phyloP scores from a whole-genome alignment of 2,113 vertebrate genomes.

The Riparia riparia region DNA sequence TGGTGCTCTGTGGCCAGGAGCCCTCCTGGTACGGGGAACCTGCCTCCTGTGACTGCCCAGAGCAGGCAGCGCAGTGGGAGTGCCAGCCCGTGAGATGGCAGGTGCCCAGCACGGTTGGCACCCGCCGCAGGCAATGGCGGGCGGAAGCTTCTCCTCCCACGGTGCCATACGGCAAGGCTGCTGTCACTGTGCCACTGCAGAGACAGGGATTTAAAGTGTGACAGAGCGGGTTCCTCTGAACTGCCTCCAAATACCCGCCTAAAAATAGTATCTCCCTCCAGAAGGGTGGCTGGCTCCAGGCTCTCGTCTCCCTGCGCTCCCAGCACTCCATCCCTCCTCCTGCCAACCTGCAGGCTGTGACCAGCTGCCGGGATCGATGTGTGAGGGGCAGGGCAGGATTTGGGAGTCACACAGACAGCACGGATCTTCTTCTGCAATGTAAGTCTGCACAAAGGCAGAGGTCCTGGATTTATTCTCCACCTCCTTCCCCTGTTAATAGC shows the following conservation, averaged over 20 bases:
- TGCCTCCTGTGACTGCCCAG: accelerated
- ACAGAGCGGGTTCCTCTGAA: constrained; percentile 20
- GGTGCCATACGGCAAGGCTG: not conserved
- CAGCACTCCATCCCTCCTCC: not conserved
- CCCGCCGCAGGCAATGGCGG: not conserved
- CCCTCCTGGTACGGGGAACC: accelerated
- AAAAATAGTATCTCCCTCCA: not conserved
- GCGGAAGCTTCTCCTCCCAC: constrained; percentile 47
- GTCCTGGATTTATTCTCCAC: not conserved
- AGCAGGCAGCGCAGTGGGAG: accelerated
- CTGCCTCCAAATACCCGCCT: not conserved
- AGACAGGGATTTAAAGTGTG: not conserved
- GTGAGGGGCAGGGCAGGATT: not conserved
- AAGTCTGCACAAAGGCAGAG: not conserved
- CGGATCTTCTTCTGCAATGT: not conserved
- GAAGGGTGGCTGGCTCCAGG: not conserved
- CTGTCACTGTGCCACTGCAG: not conserved
- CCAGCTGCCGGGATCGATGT: not conserved
- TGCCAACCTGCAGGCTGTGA: not conserved
- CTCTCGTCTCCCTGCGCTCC: accelerated
- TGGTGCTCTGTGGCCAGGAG: not conserved
- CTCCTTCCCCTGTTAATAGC: not conserved
- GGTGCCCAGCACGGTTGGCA: not conserved
- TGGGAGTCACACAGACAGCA: not conserved
- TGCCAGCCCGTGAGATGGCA: not conserved